Base-by-base conservation (phyloP, 2,113 vertebrate species). In the Gymnogyps californianus region DNA sequence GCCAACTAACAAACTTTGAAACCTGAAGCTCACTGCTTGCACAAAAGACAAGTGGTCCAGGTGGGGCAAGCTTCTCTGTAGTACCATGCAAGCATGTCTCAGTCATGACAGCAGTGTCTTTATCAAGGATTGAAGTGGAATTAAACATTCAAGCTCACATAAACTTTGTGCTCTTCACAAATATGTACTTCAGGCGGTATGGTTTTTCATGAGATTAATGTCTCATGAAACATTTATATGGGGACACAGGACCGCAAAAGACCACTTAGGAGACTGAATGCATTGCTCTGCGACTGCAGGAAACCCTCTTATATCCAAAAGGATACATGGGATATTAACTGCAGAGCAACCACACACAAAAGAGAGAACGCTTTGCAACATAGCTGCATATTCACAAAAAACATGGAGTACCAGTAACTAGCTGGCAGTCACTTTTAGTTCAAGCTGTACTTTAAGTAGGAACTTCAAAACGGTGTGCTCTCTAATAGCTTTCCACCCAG, bases 401-500 rank as follows among this genome's bases (percentile, higher is more conserved):
- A 4, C 32, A 80, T 0, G 0, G 44, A 87, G 40, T 13, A 34
- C 29, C n/a, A 52, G 62, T 31, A 83, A 91, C 74, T 40, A 80
- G 74, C 24, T 83, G 78, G 62, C 74, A 96, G 84, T 34, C 47
- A 76, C 70, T 91, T 90, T 62, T 16, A 90, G 58, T 69, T 87
- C 78, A 84, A 88, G 66, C 62, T 66, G 66, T 61, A 90, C 87
- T 92, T 93, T n/a, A 46, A 57, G 65, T 9, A 79, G 65, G 44
- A 74, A 80, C 84, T 93, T 94, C 58, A 93, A 77, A 82, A 79
- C 7, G 2, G n/a, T 36, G 40, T 65, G 47, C 46, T 80, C 42
- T 57, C 65, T 92, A 96, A 89, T 85, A 89, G 93, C 67, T 84
- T 89, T 91, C 83, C 67, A 84, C 80, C 16, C 94, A 94, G 69